Evolutionary conservation across 2,888 invertebrate species (phyloP).

Genomic region (Cacoxenus indagator): DNA sequence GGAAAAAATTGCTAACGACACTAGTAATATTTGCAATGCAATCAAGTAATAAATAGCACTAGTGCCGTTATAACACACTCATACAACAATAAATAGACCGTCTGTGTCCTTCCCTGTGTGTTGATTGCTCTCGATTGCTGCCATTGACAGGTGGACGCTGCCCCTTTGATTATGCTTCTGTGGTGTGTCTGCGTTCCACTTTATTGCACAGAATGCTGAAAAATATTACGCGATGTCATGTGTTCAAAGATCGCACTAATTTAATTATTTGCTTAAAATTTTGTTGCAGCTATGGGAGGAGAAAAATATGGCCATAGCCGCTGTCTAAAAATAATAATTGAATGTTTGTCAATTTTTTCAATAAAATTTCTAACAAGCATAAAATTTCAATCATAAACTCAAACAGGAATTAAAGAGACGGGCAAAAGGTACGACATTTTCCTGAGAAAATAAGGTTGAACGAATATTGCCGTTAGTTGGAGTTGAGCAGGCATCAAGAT

Average conservation of each 20-base stretch:
- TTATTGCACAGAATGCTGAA: not conserved
- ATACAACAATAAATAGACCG: not conserved
- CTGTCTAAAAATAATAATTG: no score
- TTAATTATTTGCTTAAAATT: not conserved
- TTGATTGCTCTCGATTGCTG: not conserved
- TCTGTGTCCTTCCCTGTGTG: not conserved
- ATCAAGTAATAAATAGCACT: no score
- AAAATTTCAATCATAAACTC: no score
- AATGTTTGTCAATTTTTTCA: no score
- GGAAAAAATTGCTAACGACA: no score
- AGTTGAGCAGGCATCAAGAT: no score
- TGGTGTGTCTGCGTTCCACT: not conserved
- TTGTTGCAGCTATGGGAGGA: not conserved
- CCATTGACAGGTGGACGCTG: conserved; percentile 9
- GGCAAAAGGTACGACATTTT: no score
- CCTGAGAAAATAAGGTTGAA: no score
- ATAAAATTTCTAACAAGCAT: no score
- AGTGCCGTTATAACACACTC: not conserved
- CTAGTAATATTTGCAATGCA: not conserved
- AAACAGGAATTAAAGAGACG: no score
- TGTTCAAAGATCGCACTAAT: not conserved
- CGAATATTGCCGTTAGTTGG: no score
- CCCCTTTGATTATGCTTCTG: not conserved
- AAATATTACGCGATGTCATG: not conserved
- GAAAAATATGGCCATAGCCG: no score